phyloP scores from a whole-genome alignment of 2,888 invertebrate genomes.

The Metalampra italica region DNA sequence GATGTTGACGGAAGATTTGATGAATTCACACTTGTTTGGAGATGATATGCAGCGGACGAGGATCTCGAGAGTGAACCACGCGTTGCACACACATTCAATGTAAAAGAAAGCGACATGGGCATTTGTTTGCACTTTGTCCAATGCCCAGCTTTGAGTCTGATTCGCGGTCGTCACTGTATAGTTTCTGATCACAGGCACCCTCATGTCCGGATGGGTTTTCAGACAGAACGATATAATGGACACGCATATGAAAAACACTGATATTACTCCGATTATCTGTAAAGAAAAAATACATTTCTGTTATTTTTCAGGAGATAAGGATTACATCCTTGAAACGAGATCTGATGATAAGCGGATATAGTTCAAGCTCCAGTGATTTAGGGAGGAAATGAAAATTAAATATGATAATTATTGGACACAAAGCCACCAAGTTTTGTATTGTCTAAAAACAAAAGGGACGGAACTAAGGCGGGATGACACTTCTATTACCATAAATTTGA shows the following conservation, averaged over 20 bases:
- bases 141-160: constrained; percentile 87
- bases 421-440: constrained; percentile 14
- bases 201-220: constrained; percentile 99
- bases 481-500: constrained; percentile 52
- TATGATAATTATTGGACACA: constrained; percentile 15
- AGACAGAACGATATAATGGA: constrained; percentile 99
- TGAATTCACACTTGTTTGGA: constrained; percentile 95
- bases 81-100: constrained; percentile 98
- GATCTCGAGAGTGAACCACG: constrained; percentile 99
- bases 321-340: background rate
- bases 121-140: constrained; percentile 95
- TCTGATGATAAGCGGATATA: background rate
- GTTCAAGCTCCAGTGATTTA: background rate
- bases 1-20: constrained; percentile 97
- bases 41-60: constrained; percentile 94
- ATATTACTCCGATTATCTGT: constrained; percentile 98
- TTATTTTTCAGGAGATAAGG: background rate
- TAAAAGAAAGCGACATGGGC: constrained; percentile 99
- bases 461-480: constrained; percentile 22
- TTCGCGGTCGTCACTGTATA: constrained; percentile 87
- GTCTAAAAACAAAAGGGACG: constrained; percentile 19
- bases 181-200: constrained; percentile 92
- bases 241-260: constrained; percentile 99
- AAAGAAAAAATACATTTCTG: constrained; percentile 42
- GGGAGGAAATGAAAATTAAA: constrained; percentile 9